Evolutionary conservation across 1,140 invertebrate genomes (phyloP).

Genomic region (Bombus huntii): DNA sequence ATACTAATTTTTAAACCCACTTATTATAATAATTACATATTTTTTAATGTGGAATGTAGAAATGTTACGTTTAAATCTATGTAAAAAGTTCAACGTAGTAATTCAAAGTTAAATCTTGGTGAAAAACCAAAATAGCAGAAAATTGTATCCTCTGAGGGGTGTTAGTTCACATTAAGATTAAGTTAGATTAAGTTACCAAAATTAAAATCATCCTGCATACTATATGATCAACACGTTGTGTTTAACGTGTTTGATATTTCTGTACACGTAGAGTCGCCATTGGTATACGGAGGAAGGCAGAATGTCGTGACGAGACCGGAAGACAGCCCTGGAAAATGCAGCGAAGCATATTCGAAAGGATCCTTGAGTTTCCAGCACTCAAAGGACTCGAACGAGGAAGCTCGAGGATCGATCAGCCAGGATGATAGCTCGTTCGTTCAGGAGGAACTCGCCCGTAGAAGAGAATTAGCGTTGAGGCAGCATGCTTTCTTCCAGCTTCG

Average conservation of each 20-base stretch:
- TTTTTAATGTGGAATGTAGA: no score
- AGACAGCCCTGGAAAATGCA: conserved; percentile 69
- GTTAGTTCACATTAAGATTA: neutral
- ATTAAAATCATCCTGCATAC: neutral
- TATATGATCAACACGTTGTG: neutral
- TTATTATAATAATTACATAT: no score
- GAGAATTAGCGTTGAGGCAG: conserved; percentile 89
- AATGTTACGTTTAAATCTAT: no score
- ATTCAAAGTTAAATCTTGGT: no score
- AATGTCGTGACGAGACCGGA: conserved; percentile 62
- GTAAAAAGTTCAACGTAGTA: no score
- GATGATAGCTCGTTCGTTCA: conserved; percentile 74
- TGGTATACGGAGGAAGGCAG: conserved; percentile 63
- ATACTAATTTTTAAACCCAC: no score
- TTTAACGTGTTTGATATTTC: neutral
- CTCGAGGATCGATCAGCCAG: conserved; percentile 45
- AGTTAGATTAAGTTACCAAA: neutral
- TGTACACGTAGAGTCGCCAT: conserved; percentile 71
- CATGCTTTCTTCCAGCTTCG: conserved; percentile 96
- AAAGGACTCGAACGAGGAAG: conserved; percentile 47
- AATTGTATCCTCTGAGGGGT: no score
- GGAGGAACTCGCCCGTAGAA: conserved; percentile 85
- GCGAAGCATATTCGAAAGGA: conserved; percentile 67
- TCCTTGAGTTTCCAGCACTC: conserved; percentile 50
- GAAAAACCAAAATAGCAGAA: no score